Percentiles rank a stretch among this genome's conserved stretches.
These are phyloP conservation scores for Sminthurides aquaticus DNA, from an alignment of 2,888 invertebrate species.

Conservation along the genomic window DNA sequence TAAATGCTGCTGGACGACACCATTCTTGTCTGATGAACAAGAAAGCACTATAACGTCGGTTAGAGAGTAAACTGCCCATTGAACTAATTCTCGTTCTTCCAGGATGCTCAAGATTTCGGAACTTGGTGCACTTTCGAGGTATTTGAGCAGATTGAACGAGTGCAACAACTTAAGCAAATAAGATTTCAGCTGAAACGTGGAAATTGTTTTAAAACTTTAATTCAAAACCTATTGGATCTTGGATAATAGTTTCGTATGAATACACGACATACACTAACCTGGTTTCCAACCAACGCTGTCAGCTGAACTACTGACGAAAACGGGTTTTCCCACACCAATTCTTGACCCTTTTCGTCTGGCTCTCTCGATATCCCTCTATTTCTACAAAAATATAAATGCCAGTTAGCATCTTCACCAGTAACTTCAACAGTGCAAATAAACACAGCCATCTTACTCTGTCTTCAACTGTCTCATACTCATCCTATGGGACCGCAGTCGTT, in stretches of 20 bases:
- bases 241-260: no score
- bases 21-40: constrained; percentile 11
- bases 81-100: constrained; percentile 9
- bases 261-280: constrained; percentile 14
- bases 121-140: constrained; percentile 5
- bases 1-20: constrained; percentile 19
- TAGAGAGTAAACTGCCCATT: constrained; percentile 15
- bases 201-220: neutral
- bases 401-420: no score
- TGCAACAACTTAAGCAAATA: constrained; percentile 9
- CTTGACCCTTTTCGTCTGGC: neutral
- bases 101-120: constrained; percentile 13
- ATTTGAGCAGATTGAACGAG: constrained; percentile 14
- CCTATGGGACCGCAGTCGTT: neutral
- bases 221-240: constrained; percentile 4
- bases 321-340: constrained; percentile 6
- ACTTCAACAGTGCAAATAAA: neutral
- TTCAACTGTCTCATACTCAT: constrained; percentile 17
- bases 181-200: constrained; percentile 8
- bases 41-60: constrained; percentile 18
- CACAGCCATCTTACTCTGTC: constrained; percentile 4
- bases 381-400: no score
- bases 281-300: neutral
- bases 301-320: constrained; percentile 7
- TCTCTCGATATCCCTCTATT: no score